Percentiles rank a stretch among this genome's conserved stretches.
Conservation (phyloP, 1,140 invertebrate genomes). For the Homarus americanus region DNA sequence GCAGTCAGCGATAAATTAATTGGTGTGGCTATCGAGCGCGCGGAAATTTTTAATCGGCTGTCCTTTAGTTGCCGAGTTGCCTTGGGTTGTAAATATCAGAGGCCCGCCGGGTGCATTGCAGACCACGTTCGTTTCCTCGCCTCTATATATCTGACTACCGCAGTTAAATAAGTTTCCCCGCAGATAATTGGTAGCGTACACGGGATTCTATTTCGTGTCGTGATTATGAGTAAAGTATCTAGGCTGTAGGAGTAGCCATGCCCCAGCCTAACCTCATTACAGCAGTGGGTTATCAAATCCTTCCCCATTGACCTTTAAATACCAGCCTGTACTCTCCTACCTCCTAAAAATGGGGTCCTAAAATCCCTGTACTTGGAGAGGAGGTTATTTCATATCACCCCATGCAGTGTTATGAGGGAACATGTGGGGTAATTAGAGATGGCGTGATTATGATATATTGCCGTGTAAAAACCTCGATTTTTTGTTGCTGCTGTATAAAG, state of each 20-base stretch:
- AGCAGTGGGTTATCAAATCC: neutral
- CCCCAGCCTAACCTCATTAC: neutral
- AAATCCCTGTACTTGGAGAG: neutral
- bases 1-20: slow-evolving; percentile 4
- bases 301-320: neutral
- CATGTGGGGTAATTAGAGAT: neutral
- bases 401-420: neutral
- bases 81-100: neutral
- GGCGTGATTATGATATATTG: neutral
- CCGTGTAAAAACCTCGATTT: neutral
- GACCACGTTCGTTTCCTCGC: neutral
- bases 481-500: neutral
- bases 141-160: no score
- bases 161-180: no score
- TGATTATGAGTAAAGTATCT: no score
- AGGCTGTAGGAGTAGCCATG: neutral
- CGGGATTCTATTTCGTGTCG: no score
- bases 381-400: neutral
- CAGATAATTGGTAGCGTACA: no score
- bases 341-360: neutral
- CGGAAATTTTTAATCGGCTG: slow-evolving; percentile 4
- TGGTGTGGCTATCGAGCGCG: neutral
- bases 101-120: neutral
- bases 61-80: neutral
- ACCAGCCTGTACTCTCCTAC: neutral